phyloP scores from a whole-genome alignment of 2,113 vertebrate species.

The Stegastes partitus region DNA sequence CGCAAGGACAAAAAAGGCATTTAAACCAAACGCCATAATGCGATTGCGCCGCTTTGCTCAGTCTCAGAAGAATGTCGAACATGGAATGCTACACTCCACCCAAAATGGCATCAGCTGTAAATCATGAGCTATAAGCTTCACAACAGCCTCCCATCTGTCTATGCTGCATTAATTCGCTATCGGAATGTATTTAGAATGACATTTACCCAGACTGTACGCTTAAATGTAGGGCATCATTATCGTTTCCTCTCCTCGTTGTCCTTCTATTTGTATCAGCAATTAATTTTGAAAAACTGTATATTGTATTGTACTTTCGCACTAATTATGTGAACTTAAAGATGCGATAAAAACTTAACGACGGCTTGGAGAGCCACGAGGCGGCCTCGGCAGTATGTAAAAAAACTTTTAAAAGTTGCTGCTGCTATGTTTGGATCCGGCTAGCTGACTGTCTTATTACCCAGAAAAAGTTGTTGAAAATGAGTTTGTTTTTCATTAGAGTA shows the following conservation, averaged over 20 bases:
- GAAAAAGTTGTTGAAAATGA: slow-evolving; percentile 52
- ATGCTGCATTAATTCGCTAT: background rate
- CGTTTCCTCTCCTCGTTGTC: background rate
- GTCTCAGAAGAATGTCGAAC: background rate
- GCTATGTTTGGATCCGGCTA: slow-evolving; percentile 25
- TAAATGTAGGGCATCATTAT: background rate
- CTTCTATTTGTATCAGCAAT: background rate
- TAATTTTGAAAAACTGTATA: too few relatives aligned
- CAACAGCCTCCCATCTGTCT: background rate
- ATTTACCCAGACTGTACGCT: background rate
- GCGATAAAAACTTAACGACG: too few relatives aligned
- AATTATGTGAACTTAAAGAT: background rate
- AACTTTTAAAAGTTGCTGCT: slow-evolving; percentile 29
- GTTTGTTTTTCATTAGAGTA: slow-evolving; percentile 69
- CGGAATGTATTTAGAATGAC: background rate
- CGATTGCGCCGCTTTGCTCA: background rate
- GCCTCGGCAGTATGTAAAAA: background rate
- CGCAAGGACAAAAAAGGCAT: background rate
- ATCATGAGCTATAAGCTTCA: background rate
- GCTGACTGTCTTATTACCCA: slow-evolving; percentile 34
- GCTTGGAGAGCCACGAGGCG: background rate
- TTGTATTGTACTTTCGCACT: slow-evolving; percentile 1
- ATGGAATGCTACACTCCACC: background rate
- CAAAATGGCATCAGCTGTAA: background rate
- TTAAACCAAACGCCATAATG: background rate